Evolutionary conservation across 2,888 invertebrate genomes (phyloP).

Genomic region (Macrosiphum euphorbiae): DNA sequence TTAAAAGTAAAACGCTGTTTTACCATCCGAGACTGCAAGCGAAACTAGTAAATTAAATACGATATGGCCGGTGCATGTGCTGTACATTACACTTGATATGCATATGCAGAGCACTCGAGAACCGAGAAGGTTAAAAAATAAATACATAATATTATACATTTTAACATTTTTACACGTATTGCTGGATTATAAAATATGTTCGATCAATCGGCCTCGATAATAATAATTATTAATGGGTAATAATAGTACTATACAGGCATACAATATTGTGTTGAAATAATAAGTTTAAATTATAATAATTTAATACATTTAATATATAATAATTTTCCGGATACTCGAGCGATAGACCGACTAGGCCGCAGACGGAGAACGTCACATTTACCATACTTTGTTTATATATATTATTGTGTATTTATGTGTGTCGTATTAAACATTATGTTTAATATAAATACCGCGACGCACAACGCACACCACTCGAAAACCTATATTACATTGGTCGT

Average conservation of each 20-base stretch:
- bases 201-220: not conserved
- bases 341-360: not conserved
- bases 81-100: not conserved
- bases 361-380: not conserved
- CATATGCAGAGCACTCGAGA: not conserved
- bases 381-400: not conserved
- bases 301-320: too few species aligned
- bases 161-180: not conserved
- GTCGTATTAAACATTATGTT: not conserved
- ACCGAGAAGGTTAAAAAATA: not conserved
- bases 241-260: not conserved
- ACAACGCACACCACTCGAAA: not conserved
- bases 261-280: too few species aligned
- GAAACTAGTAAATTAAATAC: not conserved
- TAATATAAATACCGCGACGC: not conserved
- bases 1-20: conserved; percentile 1
- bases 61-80: not conserved
- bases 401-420: not conserved
- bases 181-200: not conserved
- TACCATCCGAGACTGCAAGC: not conserved
- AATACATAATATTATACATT: not conserved
- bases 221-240: not conserved
- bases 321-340: not conserved
- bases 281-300: too few species aligned
- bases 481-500: not conserved